Base-by-base conservation (phyloP, 2,888 invertebrate species). In the Ophion obscuratus region DNA sequence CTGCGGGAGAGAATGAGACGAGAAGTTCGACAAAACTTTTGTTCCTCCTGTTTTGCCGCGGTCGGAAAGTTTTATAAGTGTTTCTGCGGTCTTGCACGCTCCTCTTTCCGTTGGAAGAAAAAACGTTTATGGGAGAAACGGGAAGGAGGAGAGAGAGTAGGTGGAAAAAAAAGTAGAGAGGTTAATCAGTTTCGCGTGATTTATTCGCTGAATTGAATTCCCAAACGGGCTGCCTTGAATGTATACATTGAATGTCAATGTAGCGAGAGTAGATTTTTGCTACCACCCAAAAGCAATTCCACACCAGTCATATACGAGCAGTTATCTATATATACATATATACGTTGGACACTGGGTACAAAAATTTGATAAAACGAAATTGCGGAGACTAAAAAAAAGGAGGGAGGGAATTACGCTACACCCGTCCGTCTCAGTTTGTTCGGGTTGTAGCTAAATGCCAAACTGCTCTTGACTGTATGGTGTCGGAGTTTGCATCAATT, bases 181-280 rank as follows among this genome's bases (percentile, higher is more conserved):
- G 89, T 91, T 90, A 90, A 90, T 92, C 91, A 92, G 89, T 91
- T 91, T 89, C 87, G 82, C 88, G 86, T 85, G 81, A 83, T 86
- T 86, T 83, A 83, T 81, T 77, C 73, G 74, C 61, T 31, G 31
- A 74, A 73, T 85, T 80, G 75, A 82, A 82, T 83, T 80, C 59
- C 59, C 36, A 36, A 62, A 71, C 14, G 24, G 24, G 17, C n/a
- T 62, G 67, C 53, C 68, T 44, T n/a, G 61, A 31, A 62, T 62
- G 10, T 62, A 62, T 62, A 47, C 47, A 14, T 47, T 47, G 47
- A 47, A 47, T 47, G 14, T 14, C 47, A 47, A 47, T 47, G 14
- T 17, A 47, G 14, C 47, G 47, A 11, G 10, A 47, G 10, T 47
- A 14, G 47, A 11, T 47, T 47, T 47, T 47, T 14, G 47, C 14